These are phyloP conservation scores for Alentia gelatinosa DNA, from an alignment of 2,888 invertebrate species.

Conservation along the genomic window DNA sequence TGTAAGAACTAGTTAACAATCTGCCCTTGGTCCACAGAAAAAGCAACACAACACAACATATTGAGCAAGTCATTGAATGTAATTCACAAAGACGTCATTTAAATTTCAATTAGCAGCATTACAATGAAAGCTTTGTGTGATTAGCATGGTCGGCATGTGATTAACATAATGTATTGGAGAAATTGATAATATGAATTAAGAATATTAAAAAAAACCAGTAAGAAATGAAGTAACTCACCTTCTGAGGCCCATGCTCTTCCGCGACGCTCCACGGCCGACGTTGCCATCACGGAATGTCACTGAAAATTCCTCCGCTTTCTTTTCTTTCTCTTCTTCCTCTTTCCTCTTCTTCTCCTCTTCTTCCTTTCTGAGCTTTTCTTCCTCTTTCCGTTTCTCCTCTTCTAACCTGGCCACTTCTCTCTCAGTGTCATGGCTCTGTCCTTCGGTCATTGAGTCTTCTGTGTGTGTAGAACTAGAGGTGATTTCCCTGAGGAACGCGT, in stretches of 20 bases:
- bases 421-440: neutral
- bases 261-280: neutral
- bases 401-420: neutral
- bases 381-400: neutral
- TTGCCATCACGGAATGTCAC: neutral
- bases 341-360: slow-evolving; percentile 12
- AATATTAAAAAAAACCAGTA: too few species aligned
- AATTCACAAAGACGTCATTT: too few species aligned
- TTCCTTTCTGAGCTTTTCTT: neutral
- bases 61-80: too few species aligned
- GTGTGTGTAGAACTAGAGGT: neutral
- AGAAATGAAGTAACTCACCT: neutral
- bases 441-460: neutral
- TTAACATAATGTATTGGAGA: too few species aligned
- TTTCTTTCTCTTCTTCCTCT: neutral
- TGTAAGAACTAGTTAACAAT: too few species aligned
- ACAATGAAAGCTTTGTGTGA: too few species aligned
- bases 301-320: neutral
- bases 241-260: neutral
- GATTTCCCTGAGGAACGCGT: neutral
- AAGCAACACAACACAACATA: too few species aligned
- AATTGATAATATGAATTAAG: too few species aligned
- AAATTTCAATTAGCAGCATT: too few species aligned
- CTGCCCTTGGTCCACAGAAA: too few species aligned
- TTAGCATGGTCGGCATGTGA: too few species aligned